These are phyloP conservation scores for Copsychus sechellarum DNA, from an alignment of 2,113 vertebrate species.

Conservation along the genomic window DNA sequence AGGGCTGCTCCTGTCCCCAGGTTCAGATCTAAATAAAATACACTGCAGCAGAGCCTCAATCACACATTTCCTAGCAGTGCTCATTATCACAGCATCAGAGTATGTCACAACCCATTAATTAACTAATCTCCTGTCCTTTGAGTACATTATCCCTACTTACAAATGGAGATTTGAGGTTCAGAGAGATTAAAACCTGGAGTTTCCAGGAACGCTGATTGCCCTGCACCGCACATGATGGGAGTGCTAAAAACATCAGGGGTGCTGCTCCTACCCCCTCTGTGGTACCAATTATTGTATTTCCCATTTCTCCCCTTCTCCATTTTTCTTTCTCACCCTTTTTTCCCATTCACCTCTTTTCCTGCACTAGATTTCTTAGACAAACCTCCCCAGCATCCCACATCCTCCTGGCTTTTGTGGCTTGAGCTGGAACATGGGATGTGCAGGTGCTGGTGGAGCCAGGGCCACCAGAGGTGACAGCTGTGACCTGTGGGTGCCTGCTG, in stretches of 20 bases:
- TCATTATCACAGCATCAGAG: constrained; percentile 60
- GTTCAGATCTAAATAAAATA: background rate
- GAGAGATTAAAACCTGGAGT: background rate
- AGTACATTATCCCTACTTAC: constrained; percentile 50
- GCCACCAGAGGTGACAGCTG: background rate
- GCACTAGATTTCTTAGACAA: background rate
- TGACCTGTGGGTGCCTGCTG: background rate
- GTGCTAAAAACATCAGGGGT: background rate
- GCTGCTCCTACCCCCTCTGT: background rate
- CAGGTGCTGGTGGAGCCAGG: background rate
- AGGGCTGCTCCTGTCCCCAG: background rate
- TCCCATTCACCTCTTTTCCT: background rate
- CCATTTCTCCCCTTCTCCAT: background rate
- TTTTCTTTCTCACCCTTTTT: background rate
- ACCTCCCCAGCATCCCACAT: accelerated
- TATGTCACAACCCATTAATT: constrained; percentile 60
- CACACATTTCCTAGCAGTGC: constrained; percentile 35
- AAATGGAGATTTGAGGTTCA: constrained; percentile 22
- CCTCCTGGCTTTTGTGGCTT: background rate
- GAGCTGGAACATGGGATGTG: background rate
- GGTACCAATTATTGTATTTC: background rate
- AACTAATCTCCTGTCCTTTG: constrained; percentile 40
- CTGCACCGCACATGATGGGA: accelerated
- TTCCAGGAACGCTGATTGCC: constrained; percentile 29
- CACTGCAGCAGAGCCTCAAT: background rate